Conservation (phyloP, 2,113 vertebrate genomes). For the Takifugu bimaculatus region DNA sequence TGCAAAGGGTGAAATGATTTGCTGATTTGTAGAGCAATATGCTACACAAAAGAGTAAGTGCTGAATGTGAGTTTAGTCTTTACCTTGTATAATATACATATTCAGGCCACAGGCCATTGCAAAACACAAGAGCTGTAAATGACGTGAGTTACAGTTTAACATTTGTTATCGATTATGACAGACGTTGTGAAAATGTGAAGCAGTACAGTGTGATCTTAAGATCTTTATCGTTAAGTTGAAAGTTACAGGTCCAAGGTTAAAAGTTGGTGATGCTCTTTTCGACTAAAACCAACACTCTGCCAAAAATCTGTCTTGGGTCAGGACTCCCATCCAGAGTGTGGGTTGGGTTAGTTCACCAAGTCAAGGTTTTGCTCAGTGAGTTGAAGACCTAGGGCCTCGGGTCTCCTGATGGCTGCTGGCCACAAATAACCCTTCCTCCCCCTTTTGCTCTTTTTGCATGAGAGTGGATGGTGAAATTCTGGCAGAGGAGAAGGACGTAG, state of each 20-base stretch:
- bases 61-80: no score
- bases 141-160: constrained; percentile 4
- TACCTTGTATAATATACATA: no score
- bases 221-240: constrained; percentile 64
- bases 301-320: constrained; percentile 69
- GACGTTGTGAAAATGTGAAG: constrained; percentile 56
- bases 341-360: constrained; percentile 55
- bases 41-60: no score
- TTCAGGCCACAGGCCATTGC: no score
- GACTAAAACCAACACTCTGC: constrained; percentile 59
- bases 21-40: no score
- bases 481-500: constrained; percentile 42
- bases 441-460: constrained; percentile 35
- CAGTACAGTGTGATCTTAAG: constrained; percentile 51
- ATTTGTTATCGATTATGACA: constrained; percentile 61
- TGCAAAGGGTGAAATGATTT: no score
- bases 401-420: constrained; percentile 58
- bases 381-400: constrained; percentile 63
- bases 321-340: constrained; percentile 64
- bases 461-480: constrained; percentile 31
- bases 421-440: constrained; percentile 42
- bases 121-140: no score
- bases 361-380: constrained; percentile 60
- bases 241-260: constrained; percentile 61
- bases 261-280: constrained; percentile 58